These are phyloP conservation scores for Metaphire vulgaris DNA, from an alignment of 1,140 invertebrate species.

Conservation along the genomic window DNA sequence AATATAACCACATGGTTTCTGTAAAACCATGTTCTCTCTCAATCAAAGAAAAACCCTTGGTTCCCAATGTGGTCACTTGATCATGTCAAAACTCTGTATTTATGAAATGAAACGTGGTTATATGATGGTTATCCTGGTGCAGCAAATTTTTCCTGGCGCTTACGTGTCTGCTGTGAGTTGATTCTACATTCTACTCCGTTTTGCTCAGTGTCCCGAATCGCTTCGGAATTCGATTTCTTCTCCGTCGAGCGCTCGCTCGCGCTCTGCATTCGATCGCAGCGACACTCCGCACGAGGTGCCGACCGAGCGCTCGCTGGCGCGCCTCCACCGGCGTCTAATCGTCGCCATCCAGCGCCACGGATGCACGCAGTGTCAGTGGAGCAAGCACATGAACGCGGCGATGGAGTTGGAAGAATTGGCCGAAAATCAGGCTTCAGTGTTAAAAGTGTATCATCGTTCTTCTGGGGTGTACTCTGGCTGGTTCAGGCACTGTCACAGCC, in stretches of 20 bases:
- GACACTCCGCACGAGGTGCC: slow-evolving; percentile 66
- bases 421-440: slow-evolving; percentile 66
- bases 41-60: no score
- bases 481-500: slow-evolving; percentile 37
- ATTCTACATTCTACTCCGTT: no score
- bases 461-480: slow-evolving; percentile 22
- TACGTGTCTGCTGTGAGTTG: no score
- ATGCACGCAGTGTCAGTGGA: slow-evolving; percentile 84
- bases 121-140: no score
- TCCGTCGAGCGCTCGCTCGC: slow-evolving; percentile 33
- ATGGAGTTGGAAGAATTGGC: slow-evolving; percentile 76
- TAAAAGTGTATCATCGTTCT: slow-evolving; percentile 54
- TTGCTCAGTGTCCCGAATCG: slow-evolving; percentile 52
- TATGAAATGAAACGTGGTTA: no score
- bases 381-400: slow-evolving; percentile 68
- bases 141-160: no score
- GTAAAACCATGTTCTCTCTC: no score
- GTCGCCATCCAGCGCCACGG: slow-evolving; percentile 51
- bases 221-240: slow-evolving; percentile 33
- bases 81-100: no score
- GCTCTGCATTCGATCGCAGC: slow-evolving; percentile 49
- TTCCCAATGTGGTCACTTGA: no score
- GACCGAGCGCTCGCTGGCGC: slow-evolving; percentile 46
- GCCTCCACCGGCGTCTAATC: slow-evolving; percentile 67
- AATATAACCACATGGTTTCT: no score